A percentile compares a stretch with the other conserved stretches of the same genome.
Conservation (phyloP, 1,140 invertebrate species). For the Diorhabda elongata region DNA sequence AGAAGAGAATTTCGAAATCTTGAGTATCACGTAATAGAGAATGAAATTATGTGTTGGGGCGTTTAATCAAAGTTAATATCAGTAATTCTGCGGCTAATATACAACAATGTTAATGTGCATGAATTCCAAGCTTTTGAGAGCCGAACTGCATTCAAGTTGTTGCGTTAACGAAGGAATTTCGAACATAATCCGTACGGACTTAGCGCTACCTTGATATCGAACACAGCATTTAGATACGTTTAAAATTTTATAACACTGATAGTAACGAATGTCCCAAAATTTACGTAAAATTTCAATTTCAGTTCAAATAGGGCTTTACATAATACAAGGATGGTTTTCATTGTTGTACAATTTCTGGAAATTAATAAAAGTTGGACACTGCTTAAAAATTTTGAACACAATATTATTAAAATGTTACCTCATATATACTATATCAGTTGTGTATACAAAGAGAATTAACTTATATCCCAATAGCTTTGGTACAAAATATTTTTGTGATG, state of each 20-base stretch:
- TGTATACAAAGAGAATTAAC: too few species aligned
- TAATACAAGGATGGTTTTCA: too few species aligned
- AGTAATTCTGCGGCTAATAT: slow-evolving; percentile 14
- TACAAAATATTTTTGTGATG: too few species aligned
- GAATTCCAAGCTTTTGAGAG: slow-evolving; percentile 20
- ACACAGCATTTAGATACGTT: background rate
- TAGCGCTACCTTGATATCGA: slow-evolving; percentile 6
- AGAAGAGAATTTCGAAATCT: background rate
- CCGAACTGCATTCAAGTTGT: slow-evolving; percentile 20
- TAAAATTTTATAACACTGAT: background rate
- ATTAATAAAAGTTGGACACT: too few species aligned
- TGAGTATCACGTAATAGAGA: slow-evolving; percentile 2
- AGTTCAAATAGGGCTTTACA: too few species aligned
- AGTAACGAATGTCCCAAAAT: background rate
- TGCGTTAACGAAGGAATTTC: slow-evolving; percentile 19
- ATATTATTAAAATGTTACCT: too few species aligned
- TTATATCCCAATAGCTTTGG: too few species aligned
- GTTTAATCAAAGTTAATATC: slow-evolving; percentile 20
- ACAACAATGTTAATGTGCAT: slow-evolving; percentile 19
- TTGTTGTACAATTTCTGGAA: too few species aligned
- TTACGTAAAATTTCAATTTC: too few species aligned
- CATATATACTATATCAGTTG: too few species aligned
- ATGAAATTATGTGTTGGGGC: slow-evolving; percentile 9
- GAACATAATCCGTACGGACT: slow-evolving; percentile 13
- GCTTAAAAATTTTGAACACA: too few species aligned